Conservation (phyloP, 1,140 invertebrate species). For the Lepidurus packardi region DNA sequence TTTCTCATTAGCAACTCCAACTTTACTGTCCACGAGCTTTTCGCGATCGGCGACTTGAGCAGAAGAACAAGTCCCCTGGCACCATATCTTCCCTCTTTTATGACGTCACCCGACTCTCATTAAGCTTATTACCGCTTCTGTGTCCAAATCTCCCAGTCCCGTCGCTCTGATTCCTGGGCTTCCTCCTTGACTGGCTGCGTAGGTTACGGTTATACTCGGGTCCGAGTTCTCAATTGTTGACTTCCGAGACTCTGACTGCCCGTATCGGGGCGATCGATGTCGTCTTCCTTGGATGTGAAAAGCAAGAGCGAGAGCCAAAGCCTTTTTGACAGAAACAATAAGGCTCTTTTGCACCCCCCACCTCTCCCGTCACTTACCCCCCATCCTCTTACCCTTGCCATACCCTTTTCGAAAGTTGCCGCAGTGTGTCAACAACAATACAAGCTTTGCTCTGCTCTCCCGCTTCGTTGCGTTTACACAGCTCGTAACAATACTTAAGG, state of each 20-base stretch:
- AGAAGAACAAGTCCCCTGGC: neutral
- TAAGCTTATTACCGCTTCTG: neutral
- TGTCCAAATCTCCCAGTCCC: neutral
- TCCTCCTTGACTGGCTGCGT: neutral
- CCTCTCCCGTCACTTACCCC: neutral
- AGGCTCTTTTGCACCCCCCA: neutral
- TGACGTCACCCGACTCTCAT: neutral
- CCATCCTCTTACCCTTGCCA: neutral
- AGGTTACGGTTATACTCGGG: neutral
- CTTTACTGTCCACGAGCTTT: neutral
- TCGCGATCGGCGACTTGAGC: neutral
- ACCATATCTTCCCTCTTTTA: neutral
- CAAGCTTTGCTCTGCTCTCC: neutral
- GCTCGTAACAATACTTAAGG: constrained; percentile 10
- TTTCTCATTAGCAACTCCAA: neutral
- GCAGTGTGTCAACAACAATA: constrained; percentile 15
- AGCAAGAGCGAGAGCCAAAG: neutral
- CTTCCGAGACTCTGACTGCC: neutral
- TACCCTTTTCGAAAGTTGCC: neutral
- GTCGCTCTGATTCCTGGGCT: neutral
- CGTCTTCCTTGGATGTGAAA: neutral
- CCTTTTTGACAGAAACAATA: constrained; percentile 14
- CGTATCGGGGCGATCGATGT: constrained; percentile 8
- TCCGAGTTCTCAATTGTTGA: constrained; percentile 12
- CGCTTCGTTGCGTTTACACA: constrained; percentile 21